Evolutionary conservation across 2,797 vertebrate genomes (phyloP).

Genomic region (Rhynchonycteris naso): DNA sequence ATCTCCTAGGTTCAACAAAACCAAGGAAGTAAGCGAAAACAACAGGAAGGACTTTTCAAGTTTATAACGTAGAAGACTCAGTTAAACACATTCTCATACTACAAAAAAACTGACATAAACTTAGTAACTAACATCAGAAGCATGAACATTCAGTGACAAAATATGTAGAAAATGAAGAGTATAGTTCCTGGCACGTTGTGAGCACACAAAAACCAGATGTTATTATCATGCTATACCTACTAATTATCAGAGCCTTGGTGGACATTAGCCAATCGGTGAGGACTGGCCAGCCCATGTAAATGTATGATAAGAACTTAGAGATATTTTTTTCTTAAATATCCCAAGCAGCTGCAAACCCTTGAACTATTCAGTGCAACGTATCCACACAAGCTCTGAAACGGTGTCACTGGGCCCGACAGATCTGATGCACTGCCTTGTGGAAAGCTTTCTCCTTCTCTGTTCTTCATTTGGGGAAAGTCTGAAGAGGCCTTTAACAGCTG

Average conservation of each 20-base stretch:
- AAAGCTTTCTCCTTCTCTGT: conserved; percentile 62
- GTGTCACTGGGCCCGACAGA: conserved; percentile 58
- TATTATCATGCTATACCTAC: background rate
- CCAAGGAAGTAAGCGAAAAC: background rate
- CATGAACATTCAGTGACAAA: background rate
- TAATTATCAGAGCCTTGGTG: background rate
- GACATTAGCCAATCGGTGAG: background rate
- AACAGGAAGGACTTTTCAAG: background rate
- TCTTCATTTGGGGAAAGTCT: conserved; percentile 71
- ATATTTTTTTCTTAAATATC: background rate
- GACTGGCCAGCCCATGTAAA: background rate
- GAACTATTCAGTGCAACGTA: conserved; percentile 44
- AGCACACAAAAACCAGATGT: background rate
- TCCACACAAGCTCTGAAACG: background rate
- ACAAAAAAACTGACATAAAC: background rate
- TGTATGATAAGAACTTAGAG: background rate
- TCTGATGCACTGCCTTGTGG: conserved; percentile 45
- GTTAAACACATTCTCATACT: background rate
- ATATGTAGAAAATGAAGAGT: background rate
- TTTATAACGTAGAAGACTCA: background rate
- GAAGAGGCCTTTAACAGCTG: conserved; percentile 72
- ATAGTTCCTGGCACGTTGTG: background rate
- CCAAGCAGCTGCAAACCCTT: conserved; percentile 58
- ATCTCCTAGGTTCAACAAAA: background rate
- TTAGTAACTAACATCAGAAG: background rate